Evolutionary conservation across 2,797 vertebrate species (phyloP).

Genomic region (Ptychobarbus kaznakovi): DNA sequence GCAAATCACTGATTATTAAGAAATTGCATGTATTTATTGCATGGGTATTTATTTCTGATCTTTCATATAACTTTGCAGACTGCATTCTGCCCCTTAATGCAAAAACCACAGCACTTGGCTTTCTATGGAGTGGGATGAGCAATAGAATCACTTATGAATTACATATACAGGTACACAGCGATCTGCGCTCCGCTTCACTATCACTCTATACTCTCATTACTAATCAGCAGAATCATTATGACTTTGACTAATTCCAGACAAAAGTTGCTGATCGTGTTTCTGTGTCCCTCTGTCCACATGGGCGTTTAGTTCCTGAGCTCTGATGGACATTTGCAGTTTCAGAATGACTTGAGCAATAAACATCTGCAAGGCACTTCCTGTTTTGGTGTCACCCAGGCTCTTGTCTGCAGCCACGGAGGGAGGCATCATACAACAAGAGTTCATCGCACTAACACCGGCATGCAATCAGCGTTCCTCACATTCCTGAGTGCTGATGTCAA

Average conservation of each 20-base stretch:
- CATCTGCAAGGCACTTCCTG: conserved; percentile 80
- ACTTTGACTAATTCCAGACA: not conserved
- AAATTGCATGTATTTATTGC: not conserved
- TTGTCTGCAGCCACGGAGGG: conserved; percentile 71
- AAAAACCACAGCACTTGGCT: conserved; percentile 71
- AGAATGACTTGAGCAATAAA: conserved; percentile 74
- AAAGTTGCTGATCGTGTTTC: not conserved
- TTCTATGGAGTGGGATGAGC: conserved; percentile 27
- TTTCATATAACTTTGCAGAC: conserved; percentile 71
- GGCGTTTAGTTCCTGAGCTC: conserved; percentile 54
- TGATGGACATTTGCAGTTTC: conserved; percentile 64
- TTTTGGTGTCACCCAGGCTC: conserved; percentile 79
- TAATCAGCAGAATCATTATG: conserved; percentile 2
- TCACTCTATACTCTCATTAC: conserved; percentile 16
- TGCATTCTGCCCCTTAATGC: conserved; percentile 67
- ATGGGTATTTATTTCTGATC: conserved; percentile 65
- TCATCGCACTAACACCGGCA: conserved; percentile 76
- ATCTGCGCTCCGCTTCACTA: conserved; percentile 58
- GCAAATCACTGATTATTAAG: not conserved
- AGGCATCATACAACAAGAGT: conserved; percentile 78
- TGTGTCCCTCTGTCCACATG: not conserved
- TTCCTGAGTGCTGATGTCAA: conserved; percentile 75
- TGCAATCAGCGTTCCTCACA: conserved; percentile 73
- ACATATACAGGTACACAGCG: conserved; percentile 15
- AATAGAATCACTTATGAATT: conserved; percentile 48